These are phyloP conservation scores for Phasia obesa DNA, from an alignment of 2,888 invertebrate genomes.

Conservation along the genomic window DNA sequence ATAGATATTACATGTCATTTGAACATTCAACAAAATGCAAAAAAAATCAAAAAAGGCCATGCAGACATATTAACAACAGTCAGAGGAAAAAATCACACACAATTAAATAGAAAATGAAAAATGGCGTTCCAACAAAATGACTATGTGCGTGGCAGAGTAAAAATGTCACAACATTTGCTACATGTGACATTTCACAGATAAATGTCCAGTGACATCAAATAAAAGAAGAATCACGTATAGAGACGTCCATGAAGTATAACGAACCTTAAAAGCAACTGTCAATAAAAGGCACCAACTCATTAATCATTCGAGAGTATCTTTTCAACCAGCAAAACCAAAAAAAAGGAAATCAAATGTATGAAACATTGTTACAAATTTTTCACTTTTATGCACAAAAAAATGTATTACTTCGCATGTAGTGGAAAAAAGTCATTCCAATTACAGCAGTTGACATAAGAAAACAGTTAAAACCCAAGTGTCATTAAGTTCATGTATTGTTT, in stretches of 20 bases:
- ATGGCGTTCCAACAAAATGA: constrained; percentile 2
- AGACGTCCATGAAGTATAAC: neutral
- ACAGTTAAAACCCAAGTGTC: no score
- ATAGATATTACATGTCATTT: constrained; percentile 36
- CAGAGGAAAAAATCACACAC: constrained; percentile 12
- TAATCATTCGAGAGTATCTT: constrained; percentile 45
- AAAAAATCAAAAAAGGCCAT: constrained; percentile 13
- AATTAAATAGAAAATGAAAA: neutral
- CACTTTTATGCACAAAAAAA: no score
- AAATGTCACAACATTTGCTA: constrained; percentile 31
- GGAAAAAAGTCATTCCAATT: no score
- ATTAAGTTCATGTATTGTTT: no score
- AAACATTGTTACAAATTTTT: no score
- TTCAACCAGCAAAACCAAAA: neutral
- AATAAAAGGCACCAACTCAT: constrained; percentile 46
- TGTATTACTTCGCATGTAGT: no score
- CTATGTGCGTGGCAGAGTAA: constrained; percentile 10
- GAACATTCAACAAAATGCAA: constrained; percentile 4
- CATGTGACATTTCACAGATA: constrained; percentile 5
- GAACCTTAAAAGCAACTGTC: constrained; percentile 39
- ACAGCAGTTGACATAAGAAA: no score
- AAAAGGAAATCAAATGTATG: neutral
- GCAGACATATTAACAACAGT: neutral
- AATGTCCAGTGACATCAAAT: neutral
- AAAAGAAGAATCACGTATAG: neutral